Percentiles rank a stretch among this genome's conserved stretches.
phyloP scores from a whole-genome alignment of 2,113 vertebrate species.

The Apteryx owenii region DNA sequence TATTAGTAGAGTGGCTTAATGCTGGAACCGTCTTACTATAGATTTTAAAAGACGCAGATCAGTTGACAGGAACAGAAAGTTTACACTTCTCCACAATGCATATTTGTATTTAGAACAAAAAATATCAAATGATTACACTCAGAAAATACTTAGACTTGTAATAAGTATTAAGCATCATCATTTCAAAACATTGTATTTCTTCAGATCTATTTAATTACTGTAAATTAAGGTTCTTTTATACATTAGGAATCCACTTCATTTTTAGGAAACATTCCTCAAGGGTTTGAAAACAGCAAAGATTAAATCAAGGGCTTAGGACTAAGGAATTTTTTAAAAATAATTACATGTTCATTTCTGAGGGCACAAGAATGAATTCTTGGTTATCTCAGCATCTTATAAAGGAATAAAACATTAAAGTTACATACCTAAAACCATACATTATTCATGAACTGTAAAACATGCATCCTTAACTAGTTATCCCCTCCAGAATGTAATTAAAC shows the following conservation, averaged over 20 bases:
- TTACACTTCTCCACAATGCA: neutral
- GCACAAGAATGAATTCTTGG: neutral
- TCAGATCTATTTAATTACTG: neutral
- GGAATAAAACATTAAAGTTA: slow-evolving; percentile 33
- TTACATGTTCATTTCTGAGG: neutral
- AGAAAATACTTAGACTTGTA: neutral
- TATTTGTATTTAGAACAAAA: neutral
- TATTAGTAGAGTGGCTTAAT: slow-evolving; percentile 1
- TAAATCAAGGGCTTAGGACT: neutral
- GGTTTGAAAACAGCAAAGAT: neutral
- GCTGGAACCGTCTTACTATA: neutral
- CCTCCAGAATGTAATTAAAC: slow-evolving; percentile 44
- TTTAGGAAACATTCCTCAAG: neutral
- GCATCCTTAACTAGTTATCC: slow-evolving; percentile 26
- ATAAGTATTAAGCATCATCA: neutral
- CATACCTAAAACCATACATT: slow-evolving; percentile 9
- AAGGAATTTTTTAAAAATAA: neutral
- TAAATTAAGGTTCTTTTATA: neutral
- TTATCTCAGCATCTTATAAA: slow-evolving; percentile 25
- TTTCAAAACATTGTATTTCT: neutral
- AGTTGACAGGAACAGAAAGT: neutral
- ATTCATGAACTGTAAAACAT: slow-evolving; percentile 23
- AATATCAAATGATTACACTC: neutral
- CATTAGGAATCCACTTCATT: neutral
- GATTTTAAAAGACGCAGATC: neutral